Evolutionary conservation across 2,888 invertebrate species (phyloP).

Genomic region (Hoplodrina ambigua): DNA sequence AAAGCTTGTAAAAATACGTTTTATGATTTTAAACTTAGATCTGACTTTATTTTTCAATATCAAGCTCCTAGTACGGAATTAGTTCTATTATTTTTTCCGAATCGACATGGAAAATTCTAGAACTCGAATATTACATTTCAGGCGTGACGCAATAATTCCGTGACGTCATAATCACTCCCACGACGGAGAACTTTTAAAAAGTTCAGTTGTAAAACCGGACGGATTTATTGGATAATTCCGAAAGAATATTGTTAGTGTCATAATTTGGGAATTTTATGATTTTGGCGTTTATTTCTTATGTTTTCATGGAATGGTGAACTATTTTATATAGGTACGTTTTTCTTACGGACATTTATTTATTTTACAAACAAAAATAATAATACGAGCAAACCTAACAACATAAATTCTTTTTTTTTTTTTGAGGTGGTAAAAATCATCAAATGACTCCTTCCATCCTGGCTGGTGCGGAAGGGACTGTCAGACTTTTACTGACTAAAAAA

Average conservation of each 20-base stretch:
- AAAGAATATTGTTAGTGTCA: constrained; percentile 44
- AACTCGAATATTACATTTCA: constrained; percentile 34
- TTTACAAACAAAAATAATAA: too few relatives aligned
- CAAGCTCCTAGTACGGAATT: not conserved
- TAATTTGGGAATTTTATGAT: constrained; percentile 41
- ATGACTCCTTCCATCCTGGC: too few relatives aligned
- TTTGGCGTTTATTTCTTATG: constrained; percentile 10
- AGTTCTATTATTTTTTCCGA: constrained; percentile 6
- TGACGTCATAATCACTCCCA: constrained; percentile 50
- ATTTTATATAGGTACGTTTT: not conserved
- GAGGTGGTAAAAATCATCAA: too few relatives aligned
- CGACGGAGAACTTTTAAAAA: constrained; percentile 48
- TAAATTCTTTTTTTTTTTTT: too few relatives aligned
- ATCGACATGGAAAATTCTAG: constrained; percentile 27
- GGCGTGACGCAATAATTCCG: constrained; percentile 22
- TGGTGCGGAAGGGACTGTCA: too few relatives aligned
- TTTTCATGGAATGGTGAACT: not conserved
- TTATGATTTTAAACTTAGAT: too few relatives aligned
- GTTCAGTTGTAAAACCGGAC: constrained; percentile 47
- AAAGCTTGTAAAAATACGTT: too few relatives aligned
- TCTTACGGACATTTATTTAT: too few relatives aligned
- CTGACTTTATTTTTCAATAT: too few relatives aligned
- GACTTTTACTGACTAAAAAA: too few relatives aligned
- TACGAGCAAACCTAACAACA: too few relatives aligned
- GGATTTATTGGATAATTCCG: constrained; percentile 52